Percentiles rank a stretch among this genome's conserved stretches.
Evolutionary conservation across 2,113 vertebrate species (phyloP).

Genomic region (Atherinomorus stipes): DNA sequence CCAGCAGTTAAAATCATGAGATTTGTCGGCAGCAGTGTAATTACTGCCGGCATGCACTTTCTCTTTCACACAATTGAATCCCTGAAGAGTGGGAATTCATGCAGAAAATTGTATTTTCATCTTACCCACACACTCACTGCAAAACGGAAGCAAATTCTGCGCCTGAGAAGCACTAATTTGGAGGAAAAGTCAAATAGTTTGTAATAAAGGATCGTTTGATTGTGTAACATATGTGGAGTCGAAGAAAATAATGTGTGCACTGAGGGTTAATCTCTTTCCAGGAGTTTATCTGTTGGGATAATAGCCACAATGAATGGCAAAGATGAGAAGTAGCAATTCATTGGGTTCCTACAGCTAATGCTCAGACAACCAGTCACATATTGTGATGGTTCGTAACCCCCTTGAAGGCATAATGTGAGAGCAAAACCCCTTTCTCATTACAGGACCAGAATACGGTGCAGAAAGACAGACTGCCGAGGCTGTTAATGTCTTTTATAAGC

Average conservation of each 20-base stretch:
- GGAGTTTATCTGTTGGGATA: slow-evolving; percentile 39
- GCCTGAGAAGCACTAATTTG: slow-evolving; percentile 13
- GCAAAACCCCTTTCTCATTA: slow-evolving; percentile 50
- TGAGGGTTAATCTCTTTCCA: slow-evolving; percentile 28
- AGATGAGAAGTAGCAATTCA: slow-evolving; percentile 38
- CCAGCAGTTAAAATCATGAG: slow-evolving; percentile 23
- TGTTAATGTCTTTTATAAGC: slow-evolving; percentile 31
- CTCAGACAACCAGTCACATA: slow-evolving; percentile 18
- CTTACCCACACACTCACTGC: slow-evolving; percentile 25
- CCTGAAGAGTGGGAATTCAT: slow-evolving; percentile 47
- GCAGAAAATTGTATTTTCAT: slow-evolving; percentile 70
- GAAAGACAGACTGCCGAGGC: slow-evolving; percentile 31
- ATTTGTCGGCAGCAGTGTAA: slow-evolving; percentile 22
- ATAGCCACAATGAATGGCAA: slow-evolving; percentile 52
- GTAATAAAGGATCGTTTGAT: slow-evolving; percentile 23
- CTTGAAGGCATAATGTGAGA: slow-evolving; percentile 20
- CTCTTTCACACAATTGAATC: slow-evolving; percentile 31
- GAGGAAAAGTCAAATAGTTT: slow-evolving; percentile 22
- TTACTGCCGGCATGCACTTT: slow-evolving; percentile 35
- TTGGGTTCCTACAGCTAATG: slow-evolving; percentile 26
- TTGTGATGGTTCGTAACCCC: slow-evolving; percentile 23
- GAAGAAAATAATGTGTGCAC: slow-evolving; percentile 11
- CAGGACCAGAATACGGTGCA: neutral
- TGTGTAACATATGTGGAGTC: slow-evolving; percentile 24
- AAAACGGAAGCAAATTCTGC: slow-evolving; percentile 53